Evolutionary conservation across 1,140 invertebrate genomes (phyloP).

Genomic region (Lordiphosa stackelbergi): DNA sequence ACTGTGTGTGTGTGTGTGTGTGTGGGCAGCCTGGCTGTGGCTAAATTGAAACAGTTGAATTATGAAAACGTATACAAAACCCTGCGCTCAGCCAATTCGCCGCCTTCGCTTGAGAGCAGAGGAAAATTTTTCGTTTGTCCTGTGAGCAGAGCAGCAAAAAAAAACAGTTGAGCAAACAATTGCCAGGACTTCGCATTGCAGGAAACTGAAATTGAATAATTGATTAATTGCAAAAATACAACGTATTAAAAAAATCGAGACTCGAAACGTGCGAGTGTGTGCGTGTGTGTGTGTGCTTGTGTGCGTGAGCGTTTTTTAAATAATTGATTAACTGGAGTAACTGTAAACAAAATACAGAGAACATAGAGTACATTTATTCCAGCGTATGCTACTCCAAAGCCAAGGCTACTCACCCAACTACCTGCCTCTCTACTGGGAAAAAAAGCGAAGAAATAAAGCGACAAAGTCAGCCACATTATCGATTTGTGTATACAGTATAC

Average conservation of each 20-base stretch:
- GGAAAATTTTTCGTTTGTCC: constrained; percentile 38
- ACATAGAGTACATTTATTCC: constrained; percentile 5
- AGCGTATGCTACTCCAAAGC: constrained; percentile 41
- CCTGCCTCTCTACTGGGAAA: not conserved
- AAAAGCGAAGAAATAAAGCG: constrained; percentile 7
- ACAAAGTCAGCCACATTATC: constrained; percentile 48
- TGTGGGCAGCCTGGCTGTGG: too few species aligned
- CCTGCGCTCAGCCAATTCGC: constrained; percentile 60
- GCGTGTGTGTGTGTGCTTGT: constrained; percentile 22
- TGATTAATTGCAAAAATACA: constrained; percentile 33
- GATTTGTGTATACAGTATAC: constrained; percentile 60
- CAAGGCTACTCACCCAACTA: constrained; percentile 27
- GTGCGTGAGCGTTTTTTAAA: constrained; percentile 39
- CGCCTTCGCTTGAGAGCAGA: constrained; percentile 24
- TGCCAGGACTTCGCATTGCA: constrained; percentile 12
- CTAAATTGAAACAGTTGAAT: constrained; percentile 50
- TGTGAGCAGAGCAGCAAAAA: constrained; percentile 16
- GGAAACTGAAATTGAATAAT: constrained; percentile 27
- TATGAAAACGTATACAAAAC: too few species aligned
- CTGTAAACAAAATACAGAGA: constrained; percentile 52
- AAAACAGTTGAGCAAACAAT: constrained; percentile 30
- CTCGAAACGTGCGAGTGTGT: constrained; percentile 10
- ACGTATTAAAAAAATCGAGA: too few species aligned
- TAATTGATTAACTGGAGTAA: constrained; percentile 57
- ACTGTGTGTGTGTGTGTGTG: constrained; percentile 11